Evolutionary conservation across 2,113 vertebrate species (phyloP).

Genomic region (Melozone crissalis): DNA sequence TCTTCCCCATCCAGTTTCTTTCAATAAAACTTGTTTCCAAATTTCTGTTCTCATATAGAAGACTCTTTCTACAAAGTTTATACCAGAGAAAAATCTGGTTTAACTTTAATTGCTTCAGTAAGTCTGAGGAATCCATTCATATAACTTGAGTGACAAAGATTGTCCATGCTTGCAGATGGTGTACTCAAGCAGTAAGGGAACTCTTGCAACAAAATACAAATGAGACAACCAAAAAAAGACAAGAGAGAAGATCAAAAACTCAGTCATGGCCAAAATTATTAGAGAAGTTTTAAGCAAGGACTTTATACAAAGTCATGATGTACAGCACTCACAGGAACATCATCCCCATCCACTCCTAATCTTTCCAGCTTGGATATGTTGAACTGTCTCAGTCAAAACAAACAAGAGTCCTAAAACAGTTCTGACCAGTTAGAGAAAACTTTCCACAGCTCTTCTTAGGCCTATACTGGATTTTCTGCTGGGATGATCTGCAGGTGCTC

Average conservation of each 20-base stretch:
- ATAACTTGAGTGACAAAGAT: not conserved
- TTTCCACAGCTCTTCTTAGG: not conserved
- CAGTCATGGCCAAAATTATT: not conserved
- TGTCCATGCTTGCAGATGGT: not conserved
- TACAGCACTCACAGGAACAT: not conserved
- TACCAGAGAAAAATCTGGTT: not conserved
- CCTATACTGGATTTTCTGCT: not conserved
- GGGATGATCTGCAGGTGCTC: not conserved
- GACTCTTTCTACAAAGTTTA: not conserved
- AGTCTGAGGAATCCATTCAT: not conserved
- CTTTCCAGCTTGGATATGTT: not conserved
- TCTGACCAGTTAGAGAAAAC: not conserved
- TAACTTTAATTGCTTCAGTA: not conserved
- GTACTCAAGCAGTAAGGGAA: not conserved
- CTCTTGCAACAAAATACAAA: not conserved
- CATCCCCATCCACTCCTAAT: not conserved
- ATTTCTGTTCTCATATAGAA: not conserved
- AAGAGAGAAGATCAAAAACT: not conserved
- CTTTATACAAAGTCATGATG: not conserved
- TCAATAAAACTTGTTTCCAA: not conserved
- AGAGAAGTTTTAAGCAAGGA: not conserved
- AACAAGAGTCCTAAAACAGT: not conserved
- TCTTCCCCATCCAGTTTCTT: not conserved
- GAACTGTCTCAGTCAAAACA: not conserved
- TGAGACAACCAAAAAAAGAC: not conserved